Evolutionary conservation across 1,140 invertebrate genomes (phyloP).

Genomic region (Hyles euphorbiae): DNA sequence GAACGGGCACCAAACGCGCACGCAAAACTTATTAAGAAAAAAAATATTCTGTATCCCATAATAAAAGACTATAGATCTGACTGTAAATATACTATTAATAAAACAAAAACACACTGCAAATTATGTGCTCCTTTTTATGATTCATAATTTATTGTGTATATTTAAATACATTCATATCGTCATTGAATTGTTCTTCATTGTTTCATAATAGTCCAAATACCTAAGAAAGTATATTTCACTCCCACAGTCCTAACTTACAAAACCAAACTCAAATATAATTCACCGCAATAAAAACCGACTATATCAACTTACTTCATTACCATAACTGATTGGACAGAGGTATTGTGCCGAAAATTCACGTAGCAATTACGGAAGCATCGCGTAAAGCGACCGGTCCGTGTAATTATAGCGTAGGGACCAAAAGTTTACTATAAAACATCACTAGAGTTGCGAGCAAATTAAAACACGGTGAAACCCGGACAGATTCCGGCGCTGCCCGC

Average conservation of each 20-base stretch:
- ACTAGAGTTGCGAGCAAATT: conserved; percentile 33
- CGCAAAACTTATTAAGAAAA: too few species aligned
- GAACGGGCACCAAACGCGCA: too few species aligned
- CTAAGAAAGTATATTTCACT: too few species aligned
- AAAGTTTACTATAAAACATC: conserved; percentile 43
- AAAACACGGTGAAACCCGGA: conserved; percentile 40
- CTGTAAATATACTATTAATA: too few species aligned
- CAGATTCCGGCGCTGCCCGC: conserved; percentile 44
- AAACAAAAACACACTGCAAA: too few species aligned
- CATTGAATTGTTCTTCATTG: too few species aligned
- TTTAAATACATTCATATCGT: too few species aligned
- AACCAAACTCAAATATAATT: not conserved
- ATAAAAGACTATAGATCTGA: too few species aligned
- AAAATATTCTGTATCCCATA: too few species aligned
- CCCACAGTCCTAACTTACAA: not conserved
- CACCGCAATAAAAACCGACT: not conserved
- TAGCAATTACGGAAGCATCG: conserved; percentile 35
- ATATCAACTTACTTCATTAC: conserved; percentile 43
- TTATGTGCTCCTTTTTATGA: too few species aligned
- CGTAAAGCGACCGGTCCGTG: conserved; percentile 21
- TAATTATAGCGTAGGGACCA: conserved; percentile 49
- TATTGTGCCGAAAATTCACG: conserved; percentile 47
- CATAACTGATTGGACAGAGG: conserved; percentile 60
- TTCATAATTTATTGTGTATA: too few species aligned
- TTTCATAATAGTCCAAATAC: too few species aligned